Percentiles rank a stretch among this genome's conserved stretches.
phyloP scores from a whole-genome alignment of 2,888 invertebrate species.

The Stenurella melanura region DNA sequence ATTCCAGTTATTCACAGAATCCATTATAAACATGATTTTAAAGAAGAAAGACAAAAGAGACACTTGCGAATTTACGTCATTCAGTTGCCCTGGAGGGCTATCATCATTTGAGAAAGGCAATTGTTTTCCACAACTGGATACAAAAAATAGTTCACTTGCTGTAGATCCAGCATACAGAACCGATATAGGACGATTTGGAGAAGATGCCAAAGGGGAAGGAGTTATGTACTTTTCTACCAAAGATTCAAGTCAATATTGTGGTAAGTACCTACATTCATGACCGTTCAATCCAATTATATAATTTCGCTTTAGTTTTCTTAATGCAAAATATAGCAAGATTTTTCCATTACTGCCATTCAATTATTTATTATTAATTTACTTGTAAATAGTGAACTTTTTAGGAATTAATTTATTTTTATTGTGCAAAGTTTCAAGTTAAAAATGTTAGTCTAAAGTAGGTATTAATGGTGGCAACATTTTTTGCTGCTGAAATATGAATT shows the following conservation, averaged over 20 bases:
- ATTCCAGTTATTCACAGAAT: constrained; percentile 76
- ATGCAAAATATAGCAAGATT: no score
- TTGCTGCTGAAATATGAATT: no score
- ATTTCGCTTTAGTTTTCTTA: no score
- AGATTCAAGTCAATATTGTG: constrained; percentile 75
- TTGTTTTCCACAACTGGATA: constrained; percentile 74
- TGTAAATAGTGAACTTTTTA: no score
- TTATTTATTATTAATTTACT: no score
- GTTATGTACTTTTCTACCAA: constrained; percentile 76
- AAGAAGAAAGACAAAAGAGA: constrained; percentile 54
- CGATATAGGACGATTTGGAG: constrained; percentile 69
- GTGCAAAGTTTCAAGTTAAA: no score
- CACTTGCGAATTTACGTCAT: constrained; percentile 72
- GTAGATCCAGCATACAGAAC: constrained; percentile 63
- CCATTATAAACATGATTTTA: constrained; percentile 68
- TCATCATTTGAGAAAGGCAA: constrained; percentile 74
- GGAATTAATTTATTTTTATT: no score
- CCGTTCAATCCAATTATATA: background rate
- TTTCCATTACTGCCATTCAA: background rate
- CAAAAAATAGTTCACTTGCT: constrained; percentile 63
- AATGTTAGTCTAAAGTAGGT: no score
- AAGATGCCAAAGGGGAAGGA: constrained; percentile 73
- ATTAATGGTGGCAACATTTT: no score
- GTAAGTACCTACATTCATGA: constrained; percentile 67
- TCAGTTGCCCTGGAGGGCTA: constrained; percentile 75